Conservation (phyloP, 2,888 invertebrate species). For the Eupithecia tripunctaria region DNA sequence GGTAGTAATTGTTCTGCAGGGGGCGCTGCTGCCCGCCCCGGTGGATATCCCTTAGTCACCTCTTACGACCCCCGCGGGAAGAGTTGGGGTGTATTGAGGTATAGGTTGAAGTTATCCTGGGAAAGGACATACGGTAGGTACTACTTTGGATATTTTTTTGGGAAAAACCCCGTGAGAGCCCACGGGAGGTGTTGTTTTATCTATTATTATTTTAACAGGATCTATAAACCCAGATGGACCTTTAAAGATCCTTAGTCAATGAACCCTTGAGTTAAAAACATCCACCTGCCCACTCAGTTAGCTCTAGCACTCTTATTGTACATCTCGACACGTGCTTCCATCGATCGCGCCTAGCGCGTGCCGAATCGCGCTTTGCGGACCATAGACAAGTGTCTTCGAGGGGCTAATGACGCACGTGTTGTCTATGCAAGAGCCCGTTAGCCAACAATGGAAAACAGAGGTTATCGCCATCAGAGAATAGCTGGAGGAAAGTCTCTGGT, state of each 20-base stretch:
- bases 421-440: constrained; percentile 41
- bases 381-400: constrained; percentile 50
- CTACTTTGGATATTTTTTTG: not conserved
- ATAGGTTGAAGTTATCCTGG: not conserved
- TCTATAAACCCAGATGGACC: not conserved
- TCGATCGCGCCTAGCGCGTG: constrained; percentile 58
- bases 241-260: not conserved
- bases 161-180: not conserved
- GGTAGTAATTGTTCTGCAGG: too few relatives aligned
- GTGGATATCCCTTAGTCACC: too few relatives aligned
- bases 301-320: constrained; percentile 30
- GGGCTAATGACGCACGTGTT: constrained; percentile 70
- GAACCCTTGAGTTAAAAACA: not conserved
- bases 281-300: constrained; percentile 39
- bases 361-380: constrained; percentile 59
- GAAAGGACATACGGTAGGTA: too few relatives aligned
- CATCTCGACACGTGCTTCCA: constrained; percentile 45
- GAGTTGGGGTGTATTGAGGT: too few relatives aligned
- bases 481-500: constrained; percentile 14
- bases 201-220: not conserved
- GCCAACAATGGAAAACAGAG: constrained; percentile 42
- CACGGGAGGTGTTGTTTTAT: not conserved
- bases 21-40: too few relatives aligned
- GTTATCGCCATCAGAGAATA: constrained; percentile 41
- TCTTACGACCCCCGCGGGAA: too few relatives aligned